phyloP scores from a whole-genome alignment of 2,888 invertebrate species.

The Trichacis sp. region DNA sequence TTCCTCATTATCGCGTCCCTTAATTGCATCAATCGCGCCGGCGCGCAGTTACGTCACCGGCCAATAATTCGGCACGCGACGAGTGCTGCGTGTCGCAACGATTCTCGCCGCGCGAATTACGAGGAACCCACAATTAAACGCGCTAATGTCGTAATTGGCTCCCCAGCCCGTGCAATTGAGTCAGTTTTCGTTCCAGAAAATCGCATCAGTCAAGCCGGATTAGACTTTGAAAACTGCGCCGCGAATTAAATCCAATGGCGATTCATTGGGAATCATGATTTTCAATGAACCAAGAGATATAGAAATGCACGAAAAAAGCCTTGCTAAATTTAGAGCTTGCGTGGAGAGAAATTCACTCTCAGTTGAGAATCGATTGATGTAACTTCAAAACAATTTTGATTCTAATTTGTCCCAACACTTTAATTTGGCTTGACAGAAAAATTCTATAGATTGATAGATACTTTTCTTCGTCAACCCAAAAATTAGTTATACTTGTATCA shows the following conservation, averaged over 20 bases:
- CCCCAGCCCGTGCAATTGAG: conserved; percentile 39
- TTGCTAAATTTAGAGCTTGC: conserved; percentile 18
- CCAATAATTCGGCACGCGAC: conserved; percentile 68
- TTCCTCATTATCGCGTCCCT: conserved; percentile 41
- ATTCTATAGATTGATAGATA: no score
- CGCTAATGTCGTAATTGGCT: conserved; percentile 60
- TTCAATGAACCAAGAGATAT: no score
- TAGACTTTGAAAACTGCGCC: conserved; percentile 19
- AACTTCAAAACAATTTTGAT: no score
- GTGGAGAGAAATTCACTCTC: no score
- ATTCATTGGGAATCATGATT: no score
- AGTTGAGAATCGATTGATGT: no score
- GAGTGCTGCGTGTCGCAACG: conserved; percentile 54
- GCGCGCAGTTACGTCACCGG: conserved; percentile 61
- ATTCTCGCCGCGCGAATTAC: conserved; percentile 54
- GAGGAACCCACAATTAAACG: conserved; percentile 61
- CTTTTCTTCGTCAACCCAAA: no score
- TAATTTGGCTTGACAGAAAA: no score
- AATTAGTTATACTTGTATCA: no score
- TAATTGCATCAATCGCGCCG: conserved; percentile 64
- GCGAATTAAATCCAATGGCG: conserved; percentile 3
- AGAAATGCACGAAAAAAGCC: no score
- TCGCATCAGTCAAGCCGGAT: conserved; percentile 1
- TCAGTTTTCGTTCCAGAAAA: conserved; percentile 27
- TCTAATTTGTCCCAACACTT: no score